Percentiles rank a stretch among this genome's conserved stretches.
Conservation (phyloP, 2,888 invertebrate genomes). For the Apeira syringaria region DNA sequence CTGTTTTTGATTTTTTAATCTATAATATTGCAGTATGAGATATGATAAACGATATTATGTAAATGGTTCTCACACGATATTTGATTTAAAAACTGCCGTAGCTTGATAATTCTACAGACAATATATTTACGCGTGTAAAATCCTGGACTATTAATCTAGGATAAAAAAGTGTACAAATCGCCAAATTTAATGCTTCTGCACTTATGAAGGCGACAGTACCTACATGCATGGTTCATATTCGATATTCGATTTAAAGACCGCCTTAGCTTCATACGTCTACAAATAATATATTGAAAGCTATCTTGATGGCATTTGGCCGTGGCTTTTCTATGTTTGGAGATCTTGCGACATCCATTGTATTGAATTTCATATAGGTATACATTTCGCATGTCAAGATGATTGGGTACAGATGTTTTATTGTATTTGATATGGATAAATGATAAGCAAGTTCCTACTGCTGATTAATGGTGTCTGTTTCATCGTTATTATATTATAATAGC, state of each 20-base stretch:
- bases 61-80: no score
- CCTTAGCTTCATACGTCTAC: neutral
- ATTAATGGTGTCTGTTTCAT: slow-evolving; percentile 17
- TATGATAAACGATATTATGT: no score
- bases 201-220: no score
- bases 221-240: neutral
- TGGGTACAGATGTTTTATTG: slow-evolving; percentile 10
- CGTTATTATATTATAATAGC: slow-evolving; percentile 4
- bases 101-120: no score
- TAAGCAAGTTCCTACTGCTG: slow-evolving; percentile 6
- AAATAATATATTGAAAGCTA: slow-evolving; percentile 49
- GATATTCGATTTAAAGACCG: neutral
- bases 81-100: no score
- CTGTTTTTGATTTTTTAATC: no score
- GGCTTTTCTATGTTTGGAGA: slow-evolving; percentile 64
- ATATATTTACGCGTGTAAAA: no score
- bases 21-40: no score
- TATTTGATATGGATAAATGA: slow-evolving; percentile 8
- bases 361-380: slow-evolving; percentile 25
- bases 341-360: slow-evolving; percentile 58
- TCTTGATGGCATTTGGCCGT: slow-evolving; percentile 71
- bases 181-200: no score
- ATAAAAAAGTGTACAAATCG: no score
- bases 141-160: no score
- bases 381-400: slow-evolving; percentile 21